Evolutionary conservation across 1,140 invertebrate species (phyloP), one percentile per base, ranked within the genome.

Genomic region (Drosophila pectinifera): DNA sequence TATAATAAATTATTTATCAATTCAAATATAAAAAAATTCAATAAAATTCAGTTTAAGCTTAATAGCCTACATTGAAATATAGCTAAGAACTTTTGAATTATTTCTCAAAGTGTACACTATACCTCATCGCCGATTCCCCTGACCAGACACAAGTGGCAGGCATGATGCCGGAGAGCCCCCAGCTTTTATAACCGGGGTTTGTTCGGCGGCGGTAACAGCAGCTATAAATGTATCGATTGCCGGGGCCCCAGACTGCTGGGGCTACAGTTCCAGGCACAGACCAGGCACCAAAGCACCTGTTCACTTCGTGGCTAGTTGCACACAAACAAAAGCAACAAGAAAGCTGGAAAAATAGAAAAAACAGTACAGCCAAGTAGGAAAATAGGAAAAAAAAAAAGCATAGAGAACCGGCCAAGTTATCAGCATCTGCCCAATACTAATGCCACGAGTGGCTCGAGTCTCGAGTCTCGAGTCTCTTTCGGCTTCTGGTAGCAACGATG

Each of bases 221-320:
- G 67, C 78, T 73, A 86, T 85, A 84, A 84, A 80, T 78, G 77
- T 78, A 72, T 74, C 77, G 61, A 76, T 76, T 76, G 73, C 72
- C 64, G 72, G 38, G 53, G 51, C 59, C 58, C 49, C 54, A 73
- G 54, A 63, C 45, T 70, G 61, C 20, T 70, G 46, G 26, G 53
- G 54, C 53, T 42, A 24, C 55, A 49, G 53, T 18, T 42, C 56
- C 72, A 49, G 51, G 22, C 53, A 36, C 34, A 36, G 36, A 38
- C 36, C 36, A 36, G 53, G 69, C 73, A 75, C 53, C 73, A 76
- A 55, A 63, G 73, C 73, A 76, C 73, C 73, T 76, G 73, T 76
- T 76, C 73, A 76, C 54, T 41, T 76, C 73, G 73, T 76, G 73
- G 72, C 48, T 75, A 45, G 61, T 22, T 61, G 48, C 11, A 63